Evolutionary conservation across 2,113 vertebrate species (phyloP).

Genomic region (Burhinus oedicnemus): DNA sequence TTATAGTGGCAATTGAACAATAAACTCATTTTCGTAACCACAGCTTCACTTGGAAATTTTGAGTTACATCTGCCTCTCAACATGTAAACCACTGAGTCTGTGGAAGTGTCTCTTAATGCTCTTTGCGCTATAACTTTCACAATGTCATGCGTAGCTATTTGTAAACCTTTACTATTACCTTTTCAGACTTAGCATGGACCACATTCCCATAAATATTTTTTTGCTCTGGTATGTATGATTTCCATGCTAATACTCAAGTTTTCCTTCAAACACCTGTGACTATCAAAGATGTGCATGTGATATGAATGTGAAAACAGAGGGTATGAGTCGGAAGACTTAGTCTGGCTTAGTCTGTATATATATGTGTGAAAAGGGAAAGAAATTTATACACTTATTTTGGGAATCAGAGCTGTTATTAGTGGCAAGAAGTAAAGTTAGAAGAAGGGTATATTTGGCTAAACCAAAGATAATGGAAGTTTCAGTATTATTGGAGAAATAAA

Average conservation of each 20-base stretch:
- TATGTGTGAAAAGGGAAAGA: background rate
- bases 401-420: background rate
- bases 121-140: background rate
- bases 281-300: accelerated
- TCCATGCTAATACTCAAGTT: background rate
- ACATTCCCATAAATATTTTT: background rate
- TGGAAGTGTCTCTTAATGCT: background rate
- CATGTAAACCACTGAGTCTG: background rate
- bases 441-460: background rate
- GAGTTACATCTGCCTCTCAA: background rate
- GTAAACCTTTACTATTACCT: background rate
- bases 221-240: background rate
- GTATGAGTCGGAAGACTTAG: background rate
- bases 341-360: background rate
- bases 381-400: background rate
- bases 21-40: background rate
- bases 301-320: background rate
- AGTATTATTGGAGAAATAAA: background rate
- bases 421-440: background rate
- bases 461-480: background rate
- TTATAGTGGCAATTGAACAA: background rate
- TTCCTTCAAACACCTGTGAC: background rate
- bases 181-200: background rate
- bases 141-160: background rate
- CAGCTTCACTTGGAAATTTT: background rate